Base-by-base conservation (phyloP, 2,797 vertebrate species). In the Hydrocynus forskahlii region DNA sequence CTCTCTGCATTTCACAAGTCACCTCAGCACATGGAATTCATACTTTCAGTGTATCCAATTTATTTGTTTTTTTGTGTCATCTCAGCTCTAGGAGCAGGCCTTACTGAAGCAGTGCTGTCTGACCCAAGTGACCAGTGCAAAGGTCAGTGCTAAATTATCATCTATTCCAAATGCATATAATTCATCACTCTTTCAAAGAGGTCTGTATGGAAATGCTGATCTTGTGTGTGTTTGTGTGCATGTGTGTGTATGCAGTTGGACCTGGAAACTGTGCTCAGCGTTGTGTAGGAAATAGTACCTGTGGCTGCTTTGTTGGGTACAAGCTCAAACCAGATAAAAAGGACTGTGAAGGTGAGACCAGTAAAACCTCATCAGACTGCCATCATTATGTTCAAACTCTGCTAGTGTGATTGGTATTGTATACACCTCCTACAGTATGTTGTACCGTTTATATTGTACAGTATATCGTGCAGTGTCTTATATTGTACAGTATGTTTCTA, bases 221-320 rank as follows among this genome's bases (percentile, higher is more conserved):
- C 29, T 19, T 29, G 29, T 29, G 29, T 29, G 1, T 29, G 29
- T 29, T 1, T 29, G 29, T 29, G 29, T 29, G 29, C 3, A 3
- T 29, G 29, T 29, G 29, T 79, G 50, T 69, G 82, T 54, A 83
- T 83, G 43, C 68, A 43, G 83, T 60, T 77, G 19, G 82, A 99
- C 97, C 95, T 17, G 95, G 94, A 12, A 94, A 94, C 63, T 99
- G 98, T 71, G 92, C 92, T 71, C 97, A 99, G 76, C 91, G 86
- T 1, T 99, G 98, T 86, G 91, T 92, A 0, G 95, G 94, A 88
- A 87, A 94, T 86, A 68, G 95, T 92, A 93, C 96, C 16, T 99
- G 98, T 64, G 89, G 89, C 23, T 99, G 98, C 88, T 95, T 94
- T 40, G 92, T 93, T 83, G 97, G 98, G 19, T 97, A 95, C 88